Conservation (phyloP, 2,113 vertebrate genomes). For the Pelmatolapia mariae region DNA sequence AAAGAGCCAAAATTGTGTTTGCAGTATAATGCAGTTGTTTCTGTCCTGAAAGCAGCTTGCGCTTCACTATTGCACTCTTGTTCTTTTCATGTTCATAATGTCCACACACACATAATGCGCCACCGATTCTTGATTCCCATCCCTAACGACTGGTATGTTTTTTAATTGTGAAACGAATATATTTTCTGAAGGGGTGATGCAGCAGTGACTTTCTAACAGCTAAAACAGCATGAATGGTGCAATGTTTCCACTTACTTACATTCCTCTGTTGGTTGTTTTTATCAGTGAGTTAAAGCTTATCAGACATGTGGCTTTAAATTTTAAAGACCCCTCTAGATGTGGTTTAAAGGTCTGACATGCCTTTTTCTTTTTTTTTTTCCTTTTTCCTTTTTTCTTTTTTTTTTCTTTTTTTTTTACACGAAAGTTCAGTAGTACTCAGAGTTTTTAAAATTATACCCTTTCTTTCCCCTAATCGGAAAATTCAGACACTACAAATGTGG, state of each 20-base stretch:
- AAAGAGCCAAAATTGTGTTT: background rate
- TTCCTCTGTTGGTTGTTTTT: background rate
- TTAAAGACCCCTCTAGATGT: background rate
- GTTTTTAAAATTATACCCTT: background rate
- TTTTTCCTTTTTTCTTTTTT: rapidly evolving
- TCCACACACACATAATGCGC: background rate
- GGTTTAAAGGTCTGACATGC: background rate
- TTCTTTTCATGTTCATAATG: background rate
- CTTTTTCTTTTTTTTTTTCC: background rate
- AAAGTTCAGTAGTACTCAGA: background rate
- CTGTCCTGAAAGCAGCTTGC: background rate
- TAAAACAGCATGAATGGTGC: background rate
- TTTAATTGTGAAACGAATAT: background rate
- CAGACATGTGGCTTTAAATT: background rate
- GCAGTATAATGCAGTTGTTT: background rate
- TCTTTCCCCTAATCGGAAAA: background rate
- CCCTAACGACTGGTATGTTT: background rate
- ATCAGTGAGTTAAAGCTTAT: background rate
- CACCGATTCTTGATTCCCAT: background rate
- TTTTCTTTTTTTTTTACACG: background rate
- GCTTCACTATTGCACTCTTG: background rate
- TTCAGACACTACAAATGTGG: background rate
- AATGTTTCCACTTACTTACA: background rate
- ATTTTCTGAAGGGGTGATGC: background rate
- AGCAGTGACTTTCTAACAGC: background rate